Conservation (phyloP, 1,140 invertebrate genomes). For the Saccostrea echinata region DNA sequence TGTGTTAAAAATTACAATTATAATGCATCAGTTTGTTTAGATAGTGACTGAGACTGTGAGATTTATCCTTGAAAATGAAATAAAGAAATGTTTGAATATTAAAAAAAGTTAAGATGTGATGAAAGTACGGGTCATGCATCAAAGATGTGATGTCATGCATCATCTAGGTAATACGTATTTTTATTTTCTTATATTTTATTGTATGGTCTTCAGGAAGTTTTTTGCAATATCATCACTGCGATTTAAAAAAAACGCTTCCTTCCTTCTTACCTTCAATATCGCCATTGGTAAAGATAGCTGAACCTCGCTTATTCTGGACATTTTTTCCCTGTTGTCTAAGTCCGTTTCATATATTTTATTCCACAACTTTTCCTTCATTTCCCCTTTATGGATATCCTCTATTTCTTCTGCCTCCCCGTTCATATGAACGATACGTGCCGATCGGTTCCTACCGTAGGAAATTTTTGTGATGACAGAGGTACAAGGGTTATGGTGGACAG, state of each 20-base stretch:
- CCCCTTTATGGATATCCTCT: constrained; percentile 48
- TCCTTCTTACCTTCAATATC: constrained; percentile 64
- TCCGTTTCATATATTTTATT: constrained; percentile 59
- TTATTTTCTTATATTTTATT: no score
- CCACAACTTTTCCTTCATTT: constrained; percentile 49
- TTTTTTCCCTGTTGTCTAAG: constrained; percentile 53
- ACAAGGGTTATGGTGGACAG: constrained; percentile 67
- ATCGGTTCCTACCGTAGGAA: constrained; percentile 54
- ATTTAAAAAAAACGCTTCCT: no score
- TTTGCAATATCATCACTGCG: no score
- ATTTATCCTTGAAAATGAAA: no score
- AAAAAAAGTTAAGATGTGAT: no score
- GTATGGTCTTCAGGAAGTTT: no score
- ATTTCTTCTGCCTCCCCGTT: constrained; percentile 34
- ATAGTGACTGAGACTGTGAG: no score
- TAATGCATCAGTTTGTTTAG: no score
- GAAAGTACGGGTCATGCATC: no score
- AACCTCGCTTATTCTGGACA: constrained; percentile 62
- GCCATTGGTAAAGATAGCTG: constrained; percentile 66
- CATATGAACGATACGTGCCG: constrained; percentile 58
- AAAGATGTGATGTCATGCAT: no score
- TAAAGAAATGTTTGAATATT: no score
- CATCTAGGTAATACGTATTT: no score
- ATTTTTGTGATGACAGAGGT: constrained; percentile 73
- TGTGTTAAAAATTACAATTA: constrained; percentile 38